Evolutionary conservation across 2,888 invertebrate genomes (phyloP).

Genomic region (Oxytorus armatus): DNA sequence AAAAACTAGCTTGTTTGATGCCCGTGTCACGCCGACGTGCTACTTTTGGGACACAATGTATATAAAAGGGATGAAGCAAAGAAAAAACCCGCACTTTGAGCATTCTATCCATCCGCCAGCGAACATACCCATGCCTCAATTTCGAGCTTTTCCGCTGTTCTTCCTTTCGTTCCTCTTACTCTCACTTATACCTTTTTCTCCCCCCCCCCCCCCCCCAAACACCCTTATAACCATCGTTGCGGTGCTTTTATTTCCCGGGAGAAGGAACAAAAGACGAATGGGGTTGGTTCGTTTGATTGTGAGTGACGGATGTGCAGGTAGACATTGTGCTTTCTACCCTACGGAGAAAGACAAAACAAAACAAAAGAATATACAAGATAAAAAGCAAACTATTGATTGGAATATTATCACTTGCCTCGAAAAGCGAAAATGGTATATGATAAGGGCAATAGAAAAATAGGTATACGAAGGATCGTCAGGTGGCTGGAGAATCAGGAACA

Average conservation of each 20-base stretch:
- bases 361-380: conserved; percentile 12
- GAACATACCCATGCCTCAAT: conserved; percentile 62
- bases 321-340: conserved; percentile 39
- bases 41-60: too few relatives aligned
- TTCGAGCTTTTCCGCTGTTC: conserved; percentile 61
- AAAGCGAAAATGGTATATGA: neutral
- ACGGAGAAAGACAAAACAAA: conserved; percentile 38
- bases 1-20: too few relatives aligned
- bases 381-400: neutral
- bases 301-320: conserved; percentile 58
- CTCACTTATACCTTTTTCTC: conserved; percentile 31
- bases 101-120: conserved; percentile 45
- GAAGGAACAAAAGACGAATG: conserved; percentile 60
- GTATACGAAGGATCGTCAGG: conserved; percentile 53
- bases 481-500: neutral
- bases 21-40: too few relatives aligned
- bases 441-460: conserved; percentile 17
- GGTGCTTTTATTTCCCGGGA: conserved; percentile 64
- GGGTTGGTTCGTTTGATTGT: conserved; percentile 58
- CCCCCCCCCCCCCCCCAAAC: conserved; percentile 32
- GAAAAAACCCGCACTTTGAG: conserved; percentile 38
- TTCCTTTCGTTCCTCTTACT: conserved; percentile 3
- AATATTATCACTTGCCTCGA: conserved; percentile 33
- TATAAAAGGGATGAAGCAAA: neutral
- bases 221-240: conserved; percentile 29